A percentile compares a stretch with the other conserved stretches of the same genome.
These are phyloP conservation scores for Taurulus bubalis DNA, from an alignment of 2,113 vertebrate species.

Conservation along the genomic window DNA sequence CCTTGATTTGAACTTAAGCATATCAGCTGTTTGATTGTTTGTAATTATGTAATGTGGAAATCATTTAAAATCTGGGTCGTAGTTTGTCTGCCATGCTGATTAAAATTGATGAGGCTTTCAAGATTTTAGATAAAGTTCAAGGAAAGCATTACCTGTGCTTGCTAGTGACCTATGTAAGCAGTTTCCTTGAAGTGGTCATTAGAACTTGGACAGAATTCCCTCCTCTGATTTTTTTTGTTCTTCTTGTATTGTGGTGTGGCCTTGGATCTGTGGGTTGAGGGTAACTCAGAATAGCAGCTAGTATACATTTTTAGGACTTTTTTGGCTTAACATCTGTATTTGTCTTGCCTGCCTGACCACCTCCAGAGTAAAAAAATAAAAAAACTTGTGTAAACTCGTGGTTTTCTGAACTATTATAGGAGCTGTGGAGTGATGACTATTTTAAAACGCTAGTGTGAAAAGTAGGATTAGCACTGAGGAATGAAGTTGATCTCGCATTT, in stretches of 20 bases:
- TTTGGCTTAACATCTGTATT: constrained; percentile 56
- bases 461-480: constrained; percentile 37
- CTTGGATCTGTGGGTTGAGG: constrained; percentile 54
- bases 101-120: constrained; percentile 29
- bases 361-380: constrained; percentile 20
- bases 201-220: constrained; percentile 27
- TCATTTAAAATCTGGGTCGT: constrained; percentile 38
- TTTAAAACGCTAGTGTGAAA: constrained; percentile 61
- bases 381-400: constrained; percentile 40
- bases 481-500: constrained; percentile 38
- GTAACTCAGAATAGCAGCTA: constrained; percentile 42
- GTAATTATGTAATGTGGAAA: constrained; percentile 40
- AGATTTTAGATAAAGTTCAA: constrained; percentile 42
- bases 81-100: constrained; percentile 23
- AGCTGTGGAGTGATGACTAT: constrained; percentile 49
- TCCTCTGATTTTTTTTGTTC: constrained; percentile 21
- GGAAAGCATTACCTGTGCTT: constrained; percentile 32
- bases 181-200: constrained; percentile 43
- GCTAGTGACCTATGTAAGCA: constrained; percentile 25
- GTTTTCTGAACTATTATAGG: constrained; percentile 72
- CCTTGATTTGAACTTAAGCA: constrained; percentile 24
- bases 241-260: constrained; percentile 39
- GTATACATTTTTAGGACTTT: constrained; percentile 53
- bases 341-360: constrained; percentile 68
- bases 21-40: constrained; percentile 49